Base-by-base conservation (phyloP, 2,888 invertebrate species). In the Sesia apiformis region DNA sequence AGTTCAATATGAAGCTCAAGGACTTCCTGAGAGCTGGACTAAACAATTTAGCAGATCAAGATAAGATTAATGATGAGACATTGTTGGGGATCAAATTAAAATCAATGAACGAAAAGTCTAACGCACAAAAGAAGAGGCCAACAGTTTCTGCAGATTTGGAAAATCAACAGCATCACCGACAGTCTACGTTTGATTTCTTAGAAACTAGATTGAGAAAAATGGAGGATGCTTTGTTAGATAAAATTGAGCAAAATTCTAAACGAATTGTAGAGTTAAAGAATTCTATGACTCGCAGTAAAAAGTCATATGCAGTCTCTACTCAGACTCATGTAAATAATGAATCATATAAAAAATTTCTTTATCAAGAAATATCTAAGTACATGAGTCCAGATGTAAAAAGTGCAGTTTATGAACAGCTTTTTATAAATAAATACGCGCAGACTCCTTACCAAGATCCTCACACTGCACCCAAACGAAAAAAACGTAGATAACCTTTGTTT, bases 331-430 rank as follows among this genome's bases (percentile, higher is more conserved):
- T 57, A 2, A 71, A 64, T 64, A 70, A 76, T 57, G 75, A 77
- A 55, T 53, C 62, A 38, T 65, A 76, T 54, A 87, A 87, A 60
- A 84, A 69, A 59, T 70, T 75, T 40, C 65, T 88, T 0, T 89
- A 76, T 59, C 62, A 76, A 52, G 82, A 88, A 69, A 77, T 88
- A 62, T 85, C 88, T 3, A 69, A 78, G 59, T 88, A 72, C 70
- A 70, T 89, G 55, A 84, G 77, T 57, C 69, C 80, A 39, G 66
- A 70, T 53, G 63, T 76, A 6, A 87, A 79, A 56, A 84, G 75
- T 65, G 62, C 75, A 58, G 55, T 89, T 51, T 88, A 81, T 69
- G 86, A 88, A 67, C 88, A 88, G 66, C 70, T 89, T 39, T 89
- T 89, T 60, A 70, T 85, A 46, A 76, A 81, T 64, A 76, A 77